Evolutionary conservation across 2,113 vertebrate species (phyloP).

Genomic region (Prietella phreatophila): DNA sequence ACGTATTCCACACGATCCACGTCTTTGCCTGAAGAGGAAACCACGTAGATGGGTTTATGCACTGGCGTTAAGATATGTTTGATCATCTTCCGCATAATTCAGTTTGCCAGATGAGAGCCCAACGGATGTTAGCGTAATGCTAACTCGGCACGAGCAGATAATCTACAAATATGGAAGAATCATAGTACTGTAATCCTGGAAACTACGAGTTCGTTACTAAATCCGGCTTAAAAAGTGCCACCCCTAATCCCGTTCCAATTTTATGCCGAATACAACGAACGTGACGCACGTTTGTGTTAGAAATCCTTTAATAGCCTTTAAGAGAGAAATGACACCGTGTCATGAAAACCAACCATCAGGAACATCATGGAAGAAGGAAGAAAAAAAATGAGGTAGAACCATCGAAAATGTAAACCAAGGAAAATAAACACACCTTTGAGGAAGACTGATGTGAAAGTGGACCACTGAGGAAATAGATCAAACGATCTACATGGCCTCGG

Average conservation of each 20-base stretch:
- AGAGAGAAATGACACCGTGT: background rate
- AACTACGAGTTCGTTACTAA: background rate
- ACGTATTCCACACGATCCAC: background rate
- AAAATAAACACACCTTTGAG: too few species aligned
- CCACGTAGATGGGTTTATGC: background rate
- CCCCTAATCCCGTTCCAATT: too few species aligned
- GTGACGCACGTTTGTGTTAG: background rate
- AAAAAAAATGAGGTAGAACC: slow-evolving; percentile 46
- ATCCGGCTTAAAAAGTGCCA: background rate
- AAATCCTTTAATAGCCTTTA: slow-evolving; percentile 14
- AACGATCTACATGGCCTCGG: background rate
- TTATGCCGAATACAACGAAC: too few species aligned
- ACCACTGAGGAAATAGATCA: background rate
- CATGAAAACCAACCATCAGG: background rate
- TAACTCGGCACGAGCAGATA: background rate
- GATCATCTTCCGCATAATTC: background rate
- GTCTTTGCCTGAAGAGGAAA: background rate
- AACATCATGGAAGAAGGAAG: background rate
- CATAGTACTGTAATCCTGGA: background rate
- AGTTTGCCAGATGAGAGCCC: background rate
- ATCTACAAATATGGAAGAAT: background rate
- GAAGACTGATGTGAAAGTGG: background rate
- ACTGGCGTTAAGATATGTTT: background rate
- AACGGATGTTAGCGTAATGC: background rate
- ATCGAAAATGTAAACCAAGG: background rate